Conservation (phyloP, 2,113 vertebrate species). For the Ameiurus melas region DNA sequence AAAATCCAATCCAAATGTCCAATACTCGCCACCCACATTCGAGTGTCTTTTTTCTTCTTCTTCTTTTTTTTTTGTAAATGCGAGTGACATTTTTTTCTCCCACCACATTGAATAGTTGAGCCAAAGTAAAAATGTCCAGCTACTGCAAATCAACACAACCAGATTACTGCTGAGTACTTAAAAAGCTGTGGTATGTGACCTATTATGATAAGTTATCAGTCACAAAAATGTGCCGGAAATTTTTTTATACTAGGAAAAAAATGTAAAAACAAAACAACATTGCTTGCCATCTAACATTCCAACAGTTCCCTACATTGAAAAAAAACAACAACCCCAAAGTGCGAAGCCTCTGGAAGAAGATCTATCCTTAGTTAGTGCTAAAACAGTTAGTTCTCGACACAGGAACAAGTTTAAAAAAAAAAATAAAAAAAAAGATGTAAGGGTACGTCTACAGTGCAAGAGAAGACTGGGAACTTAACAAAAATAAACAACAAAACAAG, state of each 20-base stretch:
- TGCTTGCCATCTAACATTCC: slow-evolving; percentile 63
- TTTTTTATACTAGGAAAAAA: slow-evolving; percentile 43
- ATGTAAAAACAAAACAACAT: slow-evolving; percentile 62
- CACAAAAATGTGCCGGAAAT: slow-evolving; percentile 32
- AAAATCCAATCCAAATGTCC: slow-evolving; percentile 68
- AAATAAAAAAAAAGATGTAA: slow-evolving; percentile 47
- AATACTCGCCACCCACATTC: slow-evolving; percentile 59
- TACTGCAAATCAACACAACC: slow-evolving; percentile 61
- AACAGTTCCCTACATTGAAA: slow-evolving; percentile 58
- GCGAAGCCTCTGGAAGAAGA: slow-evolving; percentile 66
- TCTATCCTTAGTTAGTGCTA: slow-evolving; percentile 72
- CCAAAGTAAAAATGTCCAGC: slow-evolving; percentile 62
- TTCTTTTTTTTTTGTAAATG: neutral
- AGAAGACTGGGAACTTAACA: slow-evolving; percentile 63
- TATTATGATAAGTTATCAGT: slow-evolving; percentile 63
- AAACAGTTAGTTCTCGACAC: slow-evolving; percentile 63
- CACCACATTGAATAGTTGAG: slow-evolving; percentile 60
- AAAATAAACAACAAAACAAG: slow-evolving; percentile 52
- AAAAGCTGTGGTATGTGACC: slow-evolving; percentile 65
- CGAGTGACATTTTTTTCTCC: neutral
- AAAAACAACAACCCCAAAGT: slow-evolving; percentile 54
- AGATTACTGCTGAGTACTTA: slow-evolving; percentile 63
- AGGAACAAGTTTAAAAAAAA: slow-evolving; percentile 54
- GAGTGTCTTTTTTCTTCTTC: slow-evolving; percentile 55
- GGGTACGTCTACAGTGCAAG: slow-evolving; percentile 67